Conservation (phyloP, 1,140 invertebrate genomes). For the Drosophila varians region DNA sequence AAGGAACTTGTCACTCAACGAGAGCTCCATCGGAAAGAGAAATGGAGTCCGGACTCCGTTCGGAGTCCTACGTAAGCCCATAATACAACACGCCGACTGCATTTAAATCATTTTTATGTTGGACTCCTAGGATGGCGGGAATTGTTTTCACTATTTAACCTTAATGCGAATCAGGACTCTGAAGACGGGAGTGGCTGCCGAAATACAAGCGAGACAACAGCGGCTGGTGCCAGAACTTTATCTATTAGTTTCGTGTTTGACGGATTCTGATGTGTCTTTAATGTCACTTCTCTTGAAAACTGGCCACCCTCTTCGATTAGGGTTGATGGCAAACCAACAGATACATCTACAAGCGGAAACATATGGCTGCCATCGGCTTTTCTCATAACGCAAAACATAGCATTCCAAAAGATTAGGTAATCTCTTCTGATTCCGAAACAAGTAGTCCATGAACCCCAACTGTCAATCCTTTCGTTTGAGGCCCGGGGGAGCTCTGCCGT, state of each 20-base stretch:
- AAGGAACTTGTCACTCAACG: constrained; percentile 56
- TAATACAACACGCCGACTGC: constrained; percentile 59
- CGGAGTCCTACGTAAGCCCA: constrained; percentile 31
- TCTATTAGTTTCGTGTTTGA: constrained; percentile 71
- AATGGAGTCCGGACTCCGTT: neutral
- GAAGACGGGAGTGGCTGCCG: neutral
- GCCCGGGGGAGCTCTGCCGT: too few relatives aligned
- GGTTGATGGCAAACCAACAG: neutral
- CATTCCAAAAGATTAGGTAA: too few relatives aligned
- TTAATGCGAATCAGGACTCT: constrained; percentile 18
- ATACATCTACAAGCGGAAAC: constrained; percentile 33
- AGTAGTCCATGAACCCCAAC: too few relatives aligned
- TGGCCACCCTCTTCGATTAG: constrained; percentile 1
- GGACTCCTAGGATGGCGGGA: constrained; percentile 10
- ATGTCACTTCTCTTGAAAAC: constrained; percentile 56
- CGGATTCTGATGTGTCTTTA: constrained; percentile 78
- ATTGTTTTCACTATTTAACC: constrained; percentile 35
- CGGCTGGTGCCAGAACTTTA: constrained; percentile 62
- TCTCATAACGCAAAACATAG: too few relatives aligned
- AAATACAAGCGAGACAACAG: neutral
- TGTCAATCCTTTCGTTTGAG: too few relatives aligned
- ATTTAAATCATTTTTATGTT: constrained; percentile 78
- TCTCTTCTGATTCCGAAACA: too few relatives aligned
- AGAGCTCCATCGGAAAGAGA: constrained; percentile 19
- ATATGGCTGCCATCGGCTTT: constrained; percentile 49